Base-by-base conservation (phyloP, 1,140 invertebrate genomes). In the Teleogryllus occipitalis region DNA sequence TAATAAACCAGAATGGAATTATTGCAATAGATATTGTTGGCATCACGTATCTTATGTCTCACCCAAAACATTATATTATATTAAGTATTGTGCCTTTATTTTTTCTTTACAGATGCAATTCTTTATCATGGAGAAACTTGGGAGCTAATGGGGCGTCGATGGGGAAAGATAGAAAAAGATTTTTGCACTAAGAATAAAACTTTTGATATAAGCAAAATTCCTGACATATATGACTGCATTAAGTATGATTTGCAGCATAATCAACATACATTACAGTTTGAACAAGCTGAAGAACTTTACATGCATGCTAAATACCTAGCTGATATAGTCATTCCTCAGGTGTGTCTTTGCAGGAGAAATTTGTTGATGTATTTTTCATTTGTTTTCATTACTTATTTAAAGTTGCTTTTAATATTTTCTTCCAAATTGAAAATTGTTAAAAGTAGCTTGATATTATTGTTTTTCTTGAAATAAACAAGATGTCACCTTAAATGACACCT, bases 231-330 rank as follows among this genome's bases (percentile, higher is more conserved):
- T 85, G 98, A 99, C 88, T 99, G 98, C 85, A 99, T 99, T 82
- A 99, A 99, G 84, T 99, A 98, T 85, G 98, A 99, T 88, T 86
- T 99, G 80, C 98, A 99, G 84, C 98, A 99, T 84, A 99, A 99
- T 86, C 95, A 97, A 84, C 93, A 97, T 84, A 96, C 95, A 0
- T 85, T 99, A 82, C 95, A 98, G 85, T 98, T 98, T 86, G 93
- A 97, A 83, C 91, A 96, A 84, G 93, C 97, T 0, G 96, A 99
- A 85, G 97, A 99, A 85, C 88, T 99, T 22, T 99, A 98, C 84
- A 95, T 95, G 54, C 95, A 96, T 86, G 94, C 97, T 0, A 98
- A 99, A 87, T 96, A 97, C 84, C 87, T 99, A 80, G 97, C 97
- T 6, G 98, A 99, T 86, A 96, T 99, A 83, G 97, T 99, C 7